Evolutionary conservation across 2,888 invertebrate species (phyloP), one percentile per base, ranked within the genome.

Genomic region (Agrochola macilenta): DNA sequence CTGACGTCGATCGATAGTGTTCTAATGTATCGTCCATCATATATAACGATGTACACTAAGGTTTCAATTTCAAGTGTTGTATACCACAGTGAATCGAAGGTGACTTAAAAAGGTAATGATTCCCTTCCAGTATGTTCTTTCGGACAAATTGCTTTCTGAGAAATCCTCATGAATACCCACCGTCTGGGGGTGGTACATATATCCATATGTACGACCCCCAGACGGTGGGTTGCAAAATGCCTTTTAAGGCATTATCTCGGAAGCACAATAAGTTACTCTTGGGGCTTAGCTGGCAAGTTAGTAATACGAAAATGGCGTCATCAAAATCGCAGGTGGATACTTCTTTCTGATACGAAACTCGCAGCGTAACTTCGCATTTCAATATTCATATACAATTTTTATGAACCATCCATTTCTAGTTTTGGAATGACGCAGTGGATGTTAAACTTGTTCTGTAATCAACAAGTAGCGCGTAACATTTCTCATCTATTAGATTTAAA

Each of bases 401-500:
- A 65, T 46, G 14, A 54, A 26, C 9, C 4, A 17, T 49, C 2
- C 7, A 30, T 12, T 61, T n/a, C 60, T 43, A 58, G 57, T 74
- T 57, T 49, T n/a, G 11, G 7, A 57, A 73, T 64, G 26, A 81
- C 57, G 23, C 35, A 46, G 23, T 61, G 46, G 35, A 39, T 57
- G 7, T 72, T n/a, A 71, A 81, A 81, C 81, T 23, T 46, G 64
- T 75, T 74, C 14, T 74, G 12, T 54, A 49, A 69, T 54, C 23
- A 46, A n/a, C 30, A 46, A 63, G 23, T 43, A 35, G 54, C 12
- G 20, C 7, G 12, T 35, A 43, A 64, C 2, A 54, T 58, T n/a
- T n/a, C 46, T 23, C n/a, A 54, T 80, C 20, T 30, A 30, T 14
- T n/a, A 43, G 39, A 30, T 71, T 30, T 9, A 0, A 39, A 60